These are phyloP conservation scores for Disparrhopalites patrizii DNA, from an alignment of 2,888 invertebrate genomes.

Conservation along the genomic window DNA sequence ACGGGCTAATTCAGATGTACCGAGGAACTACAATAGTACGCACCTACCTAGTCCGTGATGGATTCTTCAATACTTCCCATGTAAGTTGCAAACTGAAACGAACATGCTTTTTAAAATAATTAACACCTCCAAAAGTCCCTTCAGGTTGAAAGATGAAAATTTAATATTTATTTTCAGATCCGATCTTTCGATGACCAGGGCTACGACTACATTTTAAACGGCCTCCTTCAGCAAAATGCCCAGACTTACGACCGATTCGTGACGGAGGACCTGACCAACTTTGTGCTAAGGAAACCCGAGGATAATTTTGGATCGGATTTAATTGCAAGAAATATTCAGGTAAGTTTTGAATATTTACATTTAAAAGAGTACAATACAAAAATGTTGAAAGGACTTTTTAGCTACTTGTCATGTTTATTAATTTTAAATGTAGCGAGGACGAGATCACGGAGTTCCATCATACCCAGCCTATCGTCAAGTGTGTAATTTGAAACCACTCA, in stretches of 20 bases:
- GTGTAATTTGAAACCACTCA: conserved; percentile 29
- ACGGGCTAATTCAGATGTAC: conserved; percentile 44
- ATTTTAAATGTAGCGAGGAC: conserved; percentile 25
- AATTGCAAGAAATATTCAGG: conserved; percentile 39
- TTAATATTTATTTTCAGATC: conserved; percentile 33
- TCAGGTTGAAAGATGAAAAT: no score
- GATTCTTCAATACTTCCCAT: conserved; percentile 37
- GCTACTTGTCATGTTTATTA: background rate
- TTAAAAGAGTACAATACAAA: background rate
- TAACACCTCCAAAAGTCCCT: no score
- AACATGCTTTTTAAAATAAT: background rate
- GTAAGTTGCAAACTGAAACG: background rate
- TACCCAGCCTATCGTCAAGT: conserved; percentile 34
- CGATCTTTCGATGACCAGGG: conserved; percentile 39
- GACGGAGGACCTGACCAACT: conserved; percentile 45
- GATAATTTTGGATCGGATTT: conserved; percentile 44
- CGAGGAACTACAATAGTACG: conserved; percentile 35
- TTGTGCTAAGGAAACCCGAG: conserved; percentile 37
- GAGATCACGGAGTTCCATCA: conserved; percentile 39
- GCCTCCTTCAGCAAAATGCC: conserved; percentile 43
- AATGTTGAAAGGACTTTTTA: background rate
- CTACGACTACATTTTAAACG: conserved; percentile 42
- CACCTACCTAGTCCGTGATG: conserved; percentile 40
- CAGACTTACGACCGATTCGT: conserved; percentile 46
- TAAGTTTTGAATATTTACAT: background rate